Conservation (phyloP, 2,888 invertebrate species). For the Trichogramma evanescens region DNA sequence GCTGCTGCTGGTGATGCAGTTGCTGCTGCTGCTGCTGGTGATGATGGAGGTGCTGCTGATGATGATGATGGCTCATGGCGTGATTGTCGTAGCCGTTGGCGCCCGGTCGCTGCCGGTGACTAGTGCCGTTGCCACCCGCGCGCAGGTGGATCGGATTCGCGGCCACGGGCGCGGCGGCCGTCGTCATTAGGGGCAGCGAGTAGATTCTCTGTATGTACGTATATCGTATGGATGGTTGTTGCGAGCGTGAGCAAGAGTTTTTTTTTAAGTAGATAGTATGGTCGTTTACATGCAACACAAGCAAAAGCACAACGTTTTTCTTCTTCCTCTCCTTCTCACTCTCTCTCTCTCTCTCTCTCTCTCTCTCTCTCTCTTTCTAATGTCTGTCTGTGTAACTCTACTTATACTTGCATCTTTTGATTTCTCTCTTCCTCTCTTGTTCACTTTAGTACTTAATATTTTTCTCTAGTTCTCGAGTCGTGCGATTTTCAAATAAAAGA, state of each 20-base stretch:
- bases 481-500: background rate
- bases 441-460: background rate
- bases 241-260: slow-evolving; percentile 13
- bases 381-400: background rate
- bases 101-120: slow-evolving; percentile 26
- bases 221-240: background rate
- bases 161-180: slow-evolving; percentile 34
- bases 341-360: no score
- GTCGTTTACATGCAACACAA: slow-evolving; percentile 45
- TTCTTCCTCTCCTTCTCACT: slow-evolving; percentile 7
- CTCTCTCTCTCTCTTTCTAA: slow-evolving; percentile 3
- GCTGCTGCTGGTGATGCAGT: slow-evolving; percentile 25
- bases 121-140: slow-evolving; percentile 1
- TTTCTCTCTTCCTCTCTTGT: background rate
- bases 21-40: slow-evolving; percentile 25
- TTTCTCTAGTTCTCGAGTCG: background rate
- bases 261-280: slow-evolving; percentile 23
- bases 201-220: slow-evolving; percentile 45
- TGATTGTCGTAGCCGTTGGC: slow-evolving; percentile 29
- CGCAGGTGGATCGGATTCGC: slow-evolving; percentile 32
- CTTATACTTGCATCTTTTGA: background rate
- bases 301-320: slow-evolving; percentile 40
- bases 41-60: slow-evolving; percentile 29
- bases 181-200: slow-evolving; percentile 48
- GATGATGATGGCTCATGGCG: slow-evolving; percentile 31